Base-by-base conservation (phyloP, 1,140 invertebrate genomes). In the Drosophila ogumai region DNA sequence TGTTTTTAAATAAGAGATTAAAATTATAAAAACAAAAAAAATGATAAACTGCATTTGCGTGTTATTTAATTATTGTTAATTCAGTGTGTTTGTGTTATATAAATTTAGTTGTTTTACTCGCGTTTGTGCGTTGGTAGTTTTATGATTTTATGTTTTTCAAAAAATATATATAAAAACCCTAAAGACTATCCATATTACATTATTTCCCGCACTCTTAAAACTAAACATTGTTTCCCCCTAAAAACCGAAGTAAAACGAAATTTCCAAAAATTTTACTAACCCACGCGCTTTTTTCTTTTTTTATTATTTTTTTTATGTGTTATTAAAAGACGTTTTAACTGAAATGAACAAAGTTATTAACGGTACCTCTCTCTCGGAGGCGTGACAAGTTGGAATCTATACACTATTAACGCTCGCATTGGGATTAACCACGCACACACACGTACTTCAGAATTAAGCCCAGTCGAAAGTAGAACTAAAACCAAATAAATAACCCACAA, bases 71-170 rank as follows among this genome's bases (percentile, higher is more conserved):
- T 36, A 13, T 6, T 54, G 13, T 55, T 25, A 55, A 55, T 46
- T 32, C 58, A 34, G 58, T 60, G 43, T 60, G 31, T 52, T 52
- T 64, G 32, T 55, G 52, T 38, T 38, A 22, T 8, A 54, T 32
- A 22, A 43, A 6, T n/a, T 10, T n/a, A 10, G 25, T 25, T 28
- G 19, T 34, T 43, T 40, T 55, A 6, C 4, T 36, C 67, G 64
- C 36, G 34, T 22, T 55, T 36, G 2, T 54, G 19, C 44, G 19
- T 58, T 44, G 34, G 36, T 17, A 65, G 17, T 40, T 66, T 61
- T n/a, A 46, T 52, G 40, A 59, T 60, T 68, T 73, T 85, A 84
- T 84, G 81, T 85, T 85, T 81, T 85, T 85, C 76, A 85, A 84
- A 81, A 85, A 74, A 31, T 12, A 28, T 12, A 36, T 31, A 52